Evolutionary conservation across 2,888 invertebrate genomes (phyloP), one percentile per base, ranked within the genome.

Genomic region (Drosophila helvetica): DNA sequence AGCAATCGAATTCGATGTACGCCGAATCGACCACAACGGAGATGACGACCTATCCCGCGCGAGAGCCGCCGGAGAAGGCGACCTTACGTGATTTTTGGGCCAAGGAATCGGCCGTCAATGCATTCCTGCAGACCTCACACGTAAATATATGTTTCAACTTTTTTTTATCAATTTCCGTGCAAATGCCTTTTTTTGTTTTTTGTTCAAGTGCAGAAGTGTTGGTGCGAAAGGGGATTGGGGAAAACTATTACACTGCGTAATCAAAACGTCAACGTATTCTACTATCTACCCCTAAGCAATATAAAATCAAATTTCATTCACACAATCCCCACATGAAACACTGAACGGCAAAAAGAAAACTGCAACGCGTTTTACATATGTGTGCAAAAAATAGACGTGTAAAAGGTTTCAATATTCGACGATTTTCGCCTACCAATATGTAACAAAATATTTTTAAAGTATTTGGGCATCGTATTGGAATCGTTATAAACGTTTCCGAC

Each of bases 1-100:
- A 48, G n/a, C 42, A 70, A 68, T 53, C 47, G 46, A 45, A 42
- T 53, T 53, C 56, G 48, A 85, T 85, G 87, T 89, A 88, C 79
- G 89, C 87, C 68, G 84, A 84, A 62, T 84, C 89, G 55, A 87
- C 79, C 68, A 85, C 87, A 56, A 87, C 89, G 59, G 89, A 85
- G 85, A 89, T 89, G 90, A 88, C 88, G 74, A 82, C 81, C 54
- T 84, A 80, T 56, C 86, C 88, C 18, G 27, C 66, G 38, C 69
- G 83, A 7, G 85, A 86, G 51, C 75, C 81, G 3, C 75, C 88
- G 27, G 87, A 88, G 60, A 88, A 84, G 59, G 50, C 79, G 61
- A 79, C 85, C 6, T 78, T 89, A 61, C 90, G 91, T 65, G 90
- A 90, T 80, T 89, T 87, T 56, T 91, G 90, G 91, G 90, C 91